phyloP scores from a whole-genome alignment of 2,888 invertebrate species.

The Dione juno region DNA sequence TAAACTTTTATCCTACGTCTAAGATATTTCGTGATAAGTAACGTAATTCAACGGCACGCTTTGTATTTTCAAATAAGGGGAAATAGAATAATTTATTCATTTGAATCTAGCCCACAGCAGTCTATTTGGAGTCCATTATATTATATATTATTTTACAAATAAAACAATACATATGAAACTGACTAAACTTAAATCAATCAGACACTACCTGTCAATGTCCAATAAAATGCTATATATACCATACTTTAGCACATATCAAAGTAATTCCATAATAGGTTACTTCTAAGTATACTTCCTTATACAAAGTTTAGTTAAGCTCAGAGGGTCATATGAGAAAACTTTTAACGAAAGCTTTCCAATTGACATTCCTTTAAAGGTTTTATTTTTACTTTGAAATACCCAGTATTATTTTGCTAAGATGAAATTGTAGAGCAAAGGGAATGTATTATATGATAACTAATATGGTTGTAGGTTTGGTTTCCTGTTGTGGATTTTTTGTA shows the following conservation, averaged over 20 bases:
- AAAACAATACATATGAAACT: neutral
- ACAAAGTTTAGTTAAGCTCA: neutral
- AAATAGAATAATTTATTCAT: too few relatives aligned
- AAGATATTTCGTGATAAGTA: too few relatives aligned
- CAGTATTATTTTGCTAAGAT: neutral
- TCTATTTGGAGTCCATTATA: too few relatives aligned
- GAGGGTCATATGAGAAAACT: slow-evolving; percentile 23
- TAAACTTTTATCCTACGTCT: too few relatives aligned
- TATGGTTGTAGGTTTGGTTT: neutral
- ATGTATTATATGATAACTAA: too few relatives aligned
- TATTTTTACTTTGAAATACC: neutral
- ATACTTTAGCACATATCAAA: neutral
- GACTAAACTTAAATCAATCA: neutral
- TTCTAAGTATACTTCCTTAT: slow-evolving; percentile 17
- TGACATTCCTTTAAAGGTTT: slow-evolving; percentile 19
- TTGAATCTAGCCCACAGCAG: too few relatives aligned
- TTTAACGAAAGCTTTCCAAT: slow-evolving; percentile 21
- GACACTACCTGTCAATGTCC: neutral
- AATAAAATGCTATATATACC: neutral
- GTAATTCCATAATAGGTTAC: slow-evolving; percentile 14
- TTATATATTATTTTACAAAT: too few relatives aligned
- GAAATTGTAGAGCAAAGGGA: too few relatives aligned
- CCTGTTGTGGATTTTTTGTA: too few relatives aligned
- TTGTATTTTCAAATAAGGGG: too few relatives aligned
- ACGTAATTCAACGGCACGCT: too few relatives aligned